Base-by-base conservation (phyloP, 2,888 invertebrate genomes). In the Lasius platythorax region DNA sequence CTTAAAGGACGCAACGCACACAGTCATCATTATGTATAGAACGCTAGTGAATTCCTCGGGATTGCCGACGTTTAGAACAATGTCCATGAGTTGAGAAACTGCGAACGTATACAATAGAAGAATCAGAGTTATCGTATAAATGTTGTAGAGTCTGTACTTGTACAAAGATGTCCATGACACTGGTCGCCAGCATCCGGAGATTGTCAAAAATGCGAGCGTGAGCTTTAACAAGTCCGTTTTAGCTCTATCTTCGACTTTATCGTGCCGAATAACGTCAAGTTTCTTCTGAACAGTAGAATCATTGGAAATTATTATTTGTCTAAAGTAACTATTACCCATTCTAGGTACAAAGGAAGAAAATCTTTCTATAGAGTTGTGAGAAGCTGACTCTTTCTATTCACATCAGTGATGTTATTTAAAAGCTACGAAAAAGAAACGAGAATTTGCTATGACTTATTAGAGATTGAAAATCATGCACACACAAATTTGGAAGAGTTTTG, bases 151-250 rank as follows among this genome's bases (percentile, higher is more conserved):
- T 8, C 18, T n/a, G 0, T 64, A 43, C 66, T 88, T 90, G 63
- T 61, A 85, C 0, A 74, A 74, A 0, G 37, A 50, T 3, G 53
- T 37, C 85, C 86, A 87, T n/a, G 64, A 12, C 9, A 23, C 5
- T 0, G 90, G 86, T 79, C 78, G 82, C 90, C 89, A 89, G 2
- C 66, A 79, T 67, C 84, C 84, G 23, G 86, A 76, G 9, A 81
- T 37, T 6, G 73, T 63, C 4, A 89, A 76, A 30, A 87, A 56
- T 30, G 50, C 33, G 15, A 90, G 85, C 33, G 81, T 87, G 6
- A 82, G 63, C 6, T 76, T 43, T 8, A 88, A 64, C 5, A 81
- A 40, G 3, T 61, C n/a, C 84, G 76, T 63, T 18, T 61, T 37
- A 50, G 50, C n/a, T 50, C 6, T 50, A 70, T 53, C 53, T 70